These are phyloP conservation scores for Manacus vitellinus DNA, from an alignment of 2,113 vertebrate species.

Conservation along the genomic window DNA sequence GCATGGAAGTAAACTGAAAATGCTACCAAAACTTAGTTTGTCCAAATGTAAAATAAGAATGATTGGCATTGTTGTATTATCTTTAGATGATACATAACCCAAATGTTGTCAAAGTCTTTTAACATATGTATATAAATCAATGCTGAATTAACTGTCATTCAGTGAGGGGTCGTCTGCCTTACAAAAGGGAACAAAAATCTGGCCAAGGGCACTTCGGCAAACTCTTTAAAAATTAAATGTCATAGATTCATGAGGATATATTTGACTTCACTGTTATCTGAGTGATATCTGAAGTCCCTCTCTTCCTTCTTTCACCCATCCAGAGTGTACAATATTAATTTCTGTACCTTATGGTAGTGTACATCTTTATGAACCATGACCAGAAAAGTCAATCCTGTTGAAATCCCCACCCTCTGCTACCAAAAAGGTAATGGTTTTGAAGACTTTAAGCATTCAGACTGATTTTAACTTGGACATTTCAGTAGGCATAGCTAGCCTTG, in stretches of 20 bases:
- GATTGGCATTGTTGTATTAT: not conserved
- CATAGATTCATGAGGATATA: not conserved
- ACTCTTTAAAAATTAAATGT: not conserved
- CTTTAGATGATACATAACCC: not conserved
- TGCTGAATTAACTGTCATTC: not conserved
- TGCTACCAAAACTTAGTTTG: not conserved
- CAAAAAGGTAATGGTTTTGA: not conserved
- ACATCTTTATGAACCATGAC: not conserved
- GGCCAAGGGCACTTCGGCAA: not conserved
- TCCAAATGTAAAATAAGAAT: not conserved
- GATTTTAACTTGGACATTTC: not conserved
- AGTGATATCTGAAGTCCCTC: not conserved
- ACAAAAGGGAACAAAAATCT: not conserved
- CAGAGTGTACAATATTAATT: not conserved
- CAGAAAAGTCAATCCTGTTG: not conserved
- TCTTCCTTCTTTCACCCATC: not conserved
- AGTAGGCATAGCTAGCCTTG: not conserved
- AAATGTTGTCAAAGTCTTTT: not conserved
- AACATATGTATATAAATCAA: not conserved
- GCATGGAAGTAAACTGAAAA: not conserved
- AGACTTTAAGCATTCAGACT: not conserved
- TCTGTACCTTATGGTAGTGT: not conserved
- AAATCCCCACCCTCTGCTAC: not conserved
- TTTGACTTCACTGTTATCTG: not conserved
- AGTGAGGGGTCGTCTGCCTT: not conserved